These are phyloP conservation scores for Cephus rjabovi DNA, from an alignment of 2,888 invertebrate genomes.

Conservation along the genomic window DNA sequence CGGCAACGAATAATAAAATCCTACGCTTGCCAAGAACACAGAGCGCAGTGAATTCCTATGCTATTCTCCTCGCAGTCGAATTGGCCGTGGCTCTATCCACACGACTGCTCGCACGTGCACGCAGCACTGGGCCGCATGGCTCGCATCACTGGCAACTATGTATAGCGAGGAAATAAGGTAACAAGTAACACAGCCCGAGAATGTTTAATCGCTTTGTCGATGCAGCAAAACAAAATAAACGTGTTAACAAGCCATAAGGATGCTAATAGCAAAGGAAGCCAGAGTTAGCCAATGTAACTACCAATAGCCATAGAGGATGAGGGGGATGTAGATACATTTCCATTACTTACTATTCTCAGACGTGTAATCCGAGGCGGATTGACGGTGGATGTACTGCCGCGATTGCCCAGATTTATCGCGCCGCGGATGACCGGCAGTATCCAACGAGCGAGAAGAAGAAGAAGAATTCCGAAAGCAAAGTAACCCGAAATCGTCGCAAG, in stretches of 20 bases:
- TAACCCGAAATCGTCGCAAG: not conserved
- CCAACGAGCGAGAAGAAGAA: not conserved
- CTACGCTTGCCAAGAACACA: too few relatives aligned
- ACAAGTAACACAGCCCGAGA: not conserved
- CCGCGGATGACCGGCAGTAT: not conserved
- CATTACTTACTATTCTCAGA: conserved; percentile 51
- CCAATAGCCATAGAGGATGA: not conserved
- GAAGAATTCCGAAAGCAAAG: not conserved
- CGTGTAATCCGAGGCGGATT: conserved; percentile 49
- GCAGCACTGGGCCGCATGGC: not conserved
- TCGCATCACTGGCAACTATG: not conserved
- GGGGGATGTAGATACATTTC: not conserved
- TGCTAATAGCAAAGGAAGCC: not conserved
- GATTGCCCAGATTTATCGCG: not conserved
- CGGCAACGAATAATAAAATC: too few relatives aligned
- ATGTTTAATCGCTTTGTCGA: not conserved
- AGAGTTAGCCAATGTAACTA: not conserved
- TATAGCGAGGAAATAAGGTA: not conserved
- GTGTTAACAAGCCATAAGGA: not conserved
- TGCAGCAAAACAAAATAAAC: not conserved
- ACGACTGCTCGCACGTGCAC: not conserved
- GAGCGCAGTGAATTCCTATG: too few relatives aligned
- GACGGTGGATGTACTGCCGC: conserved; percentile 14
- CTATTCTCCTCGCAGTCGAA: not conserved
- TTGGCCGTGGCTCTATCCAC: not conserved